These are phyloP conservation scores for Adineta ricciae DNA, from an alignment of 2,888 invertebrate species.

Conservation along the genomic window DNA sequence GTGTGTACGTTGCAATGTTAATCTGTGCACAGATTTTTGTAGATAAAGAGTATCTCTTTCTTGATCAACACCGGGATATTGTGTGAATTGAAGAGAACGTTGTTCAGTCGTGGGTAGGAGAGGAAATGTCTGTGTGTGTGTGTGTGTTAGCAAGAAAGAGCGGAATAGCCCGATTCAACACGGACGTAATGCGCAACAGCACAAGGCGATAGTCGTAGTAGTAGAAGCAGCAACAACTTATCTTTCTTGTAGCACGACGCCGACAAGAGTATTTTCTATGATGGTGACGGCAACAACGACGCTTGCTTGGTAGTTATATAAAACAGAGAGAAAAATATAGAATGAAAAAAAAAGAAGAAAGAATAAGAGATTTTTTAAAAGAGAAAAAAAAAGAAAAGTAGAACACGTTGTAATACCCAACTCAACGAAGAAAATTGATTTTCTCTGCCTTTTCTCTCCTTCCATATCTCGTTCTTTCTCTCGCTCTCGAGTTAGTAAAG, in stretches of 20 bases:
- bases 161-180: background rate
- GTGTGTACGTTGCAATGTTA: background rate
- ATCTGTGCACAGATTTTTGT: background rate
- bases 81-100: background rate
- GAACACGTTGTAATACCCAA: background rate
- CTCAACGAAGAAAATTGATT: background rate
- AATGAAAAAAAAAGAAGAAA: constrained; percentile 10
- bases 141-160: background rate
- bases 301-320: background rate
- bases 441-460: background rate
- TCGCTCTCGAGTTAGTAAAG: background rate
- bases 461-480: no score
- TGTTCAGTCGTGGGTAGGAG: background rate
- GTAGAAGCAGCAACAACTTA: no score
- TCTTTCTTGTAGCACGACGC: no score
- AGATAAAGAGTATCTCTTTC: background rate
- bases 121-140: background rate
- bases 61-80: background rate
- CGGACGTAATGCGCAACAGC: background rate
- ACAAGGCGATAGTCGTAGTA: background rate
- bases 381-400: background rate
- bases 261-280: no score
- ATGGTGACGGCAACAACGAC: background rate
- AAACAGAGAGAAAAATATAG: background rate
- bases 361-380: background rate